Percentiles rank a stretch among this genome's conserved stretches.
Evolutionary conservation across 92 coral and sea anemone species (phyloP).

Genomic region (Palythoa grandis): DNA sequence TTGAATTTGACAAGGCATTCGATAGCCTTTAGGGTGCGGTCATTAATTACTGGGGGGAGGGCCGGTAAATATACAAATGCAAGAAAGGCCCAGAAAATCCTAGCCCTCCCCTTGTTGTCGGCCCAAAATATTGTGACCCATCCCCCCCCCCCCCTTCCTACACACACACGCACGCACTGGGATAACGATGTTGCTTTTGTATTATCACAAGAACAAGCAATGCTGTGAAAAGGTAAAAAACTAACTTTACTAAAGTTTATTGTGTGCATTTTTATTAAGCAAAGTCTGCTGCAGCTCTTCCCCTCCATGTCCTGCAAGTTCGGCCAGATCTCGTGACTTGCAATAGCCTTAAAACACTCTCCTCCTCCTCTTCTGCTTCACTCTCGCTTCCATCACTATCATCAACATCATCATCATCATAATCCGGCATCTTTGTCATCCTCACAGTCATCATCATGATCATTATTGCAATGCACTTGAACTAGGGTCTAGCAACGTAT

Average conservation of each 20-base stretch:
- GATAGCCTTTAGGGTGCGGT: too few relatives aligned
- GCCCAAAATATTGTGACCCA: neutral
- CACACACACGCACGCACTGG: neutral
- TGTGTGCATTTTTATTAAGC: too few relatives aligned
- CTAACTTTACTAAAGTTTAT: too few relatives aligned
- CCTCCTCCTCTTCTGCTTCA: too few relatives aligned
- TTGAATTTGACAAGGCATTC: too few relatives aligned
- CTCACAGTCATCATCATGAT: neutral
- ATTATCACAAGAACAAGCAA: too few relatives aligned
- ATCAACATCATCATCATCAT: neutral
- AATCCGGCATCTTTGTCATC: neutral
- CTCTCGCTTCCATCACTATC: neutral
- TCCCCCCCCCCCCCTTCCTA: neutral
- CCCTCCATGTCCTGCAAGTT: too few relatives aligned
- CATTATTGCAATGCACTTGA: neutral
- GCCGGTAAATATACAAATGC: too few relatives aligned
- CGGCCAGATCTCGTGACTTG: too few relatives aligned
- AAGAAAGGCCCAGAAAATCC: neutral
- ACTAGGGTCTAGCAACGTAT: conserved; percentile 16
- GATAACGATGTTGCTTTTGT: neutral
- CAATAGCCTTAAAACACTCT: too few relatives aligned
- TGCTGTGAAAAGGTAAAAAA: too few relatives aligned
- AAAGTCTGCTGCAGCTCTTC: neutral
- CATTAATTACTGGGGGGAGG: too few relatives aligned
- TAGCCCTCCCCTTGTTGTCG: neutral